phyloP scores from a whole-genome alignment of 2,113 vertebrate genomes.

The Passer montanus region DNA sequence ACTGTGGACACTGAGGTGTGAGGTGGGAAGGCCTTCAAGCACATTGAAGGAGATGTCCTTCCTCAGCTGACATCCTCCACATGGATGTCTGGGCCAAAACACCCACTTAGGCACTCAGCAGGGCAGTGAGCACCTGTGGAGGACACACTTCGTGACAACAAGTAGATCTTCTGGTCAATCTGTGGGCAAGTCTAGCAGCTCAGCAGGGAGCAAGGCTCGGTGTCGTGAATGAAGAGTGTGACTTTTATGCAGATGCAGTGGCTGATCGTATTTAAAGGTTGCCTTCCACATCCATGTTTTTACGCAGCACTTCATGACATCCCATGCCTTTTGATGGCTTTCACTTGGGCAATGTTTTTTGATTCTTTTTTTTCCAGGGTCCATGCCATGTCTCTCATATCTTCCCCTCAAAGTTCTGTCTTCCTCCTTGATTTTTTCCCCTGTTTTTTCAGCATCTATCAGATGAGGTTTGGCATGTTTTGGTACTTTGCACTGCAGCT shows the following conservation, averaged over 20 bases:
- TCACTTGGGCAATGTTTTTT: too few species aligned
- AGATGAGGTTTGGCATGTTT: background rate
- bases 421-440: too few species aligned
- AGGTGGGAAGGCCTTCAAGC: background rate
- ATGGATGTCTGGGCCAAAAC: background rate
- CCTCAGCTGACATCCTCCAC: background rate
- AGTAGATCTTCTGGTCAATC: fast-evolving
- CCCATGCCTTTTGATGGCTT: too few species aligned
- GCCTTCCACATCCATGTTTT: background rate
- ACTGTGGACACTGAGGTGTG: fast-evolving
- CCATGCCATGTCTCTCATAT: too few species aligned
- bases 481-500: too few species aligned
- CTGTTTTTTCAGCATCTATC: background rate
- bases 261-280: background rate
- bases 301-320: background rate
- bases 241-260: background rate
- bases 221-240: background rate
- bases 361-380: too few species aligned
- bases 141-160: too few species aligned
- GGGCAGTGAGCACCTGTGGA: background rate
- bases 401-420: too few species aligned
- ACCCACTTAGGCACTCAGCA: background rate
- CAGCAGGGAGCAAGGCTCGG: fast-evolving
- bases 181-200: background rate
- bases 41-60: background rate